Evolutionary conservation across 2,797 vertebrate species (phyloP).

Genomic region (Gymnothorax javanicus): DNA sequence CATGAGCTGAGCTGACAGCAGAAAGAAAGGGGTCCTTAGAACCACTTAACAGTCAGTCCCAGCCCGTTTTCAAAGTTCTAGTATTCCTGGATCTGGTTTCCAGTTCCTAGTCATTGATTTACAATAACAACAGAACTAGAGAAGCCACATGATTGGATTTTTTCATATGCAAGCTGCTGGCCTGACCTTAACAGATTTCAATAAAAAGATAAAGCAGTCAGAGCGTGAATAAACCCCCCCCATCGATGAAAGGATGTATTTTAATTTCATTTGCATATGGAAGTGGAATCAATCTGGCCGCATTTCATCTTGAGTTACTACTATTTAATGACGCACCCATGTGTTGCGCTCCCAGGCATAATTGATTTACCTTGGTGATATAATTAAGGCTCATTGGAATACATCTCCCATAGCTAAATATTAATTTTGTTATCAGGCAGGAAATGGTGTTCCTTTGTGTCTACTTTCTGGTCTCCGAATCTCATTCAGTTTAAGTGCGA

Average conservation of each 20-base stretch:
- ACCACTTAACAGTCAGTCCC: background rate
- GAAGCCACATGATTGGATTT: background rate
- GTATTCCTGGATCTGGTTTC: background rate
- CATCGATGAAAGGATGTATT: background rate
- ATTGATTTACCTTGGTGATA: constrained; percentile 26
- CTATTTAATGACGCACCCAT: constrained; percentile 10
- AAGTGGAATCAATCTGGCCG: background rate
- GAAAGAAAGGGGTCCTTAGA: background rate
- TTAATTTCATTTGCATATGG: constrained; percentile 20
- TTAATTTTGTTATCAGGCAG: constrained; percentile 19
- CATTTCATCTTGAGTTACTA: constrained; percentile 20
- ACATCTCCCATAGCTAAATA: constrained; percentile 10
- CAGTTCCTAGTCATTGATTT: background rate
- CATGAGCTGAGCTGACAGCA: background rate
- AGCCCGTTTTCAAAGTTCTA: background rate
- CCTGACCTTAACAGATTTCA: no score
- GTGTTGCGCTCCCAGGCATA: background rate
- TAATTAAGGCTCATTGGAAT: constrained; percentile 19
- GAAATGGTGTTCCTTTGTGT: background rate
- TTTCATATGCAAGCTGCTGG: background rate
- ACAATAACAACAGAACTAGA: background rate
- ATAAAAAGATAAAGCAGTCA: background rate
- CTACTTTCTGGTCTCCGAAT: background rate
- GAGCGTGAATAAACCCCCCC: background rate
- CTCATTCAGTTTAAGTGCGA: background rate